Percentiles rank a stretch among this genome's conserved stretches.
Conservation (phyloP, 2,888 invertebrate genomes). For the Oligia latruncula region DNA sequence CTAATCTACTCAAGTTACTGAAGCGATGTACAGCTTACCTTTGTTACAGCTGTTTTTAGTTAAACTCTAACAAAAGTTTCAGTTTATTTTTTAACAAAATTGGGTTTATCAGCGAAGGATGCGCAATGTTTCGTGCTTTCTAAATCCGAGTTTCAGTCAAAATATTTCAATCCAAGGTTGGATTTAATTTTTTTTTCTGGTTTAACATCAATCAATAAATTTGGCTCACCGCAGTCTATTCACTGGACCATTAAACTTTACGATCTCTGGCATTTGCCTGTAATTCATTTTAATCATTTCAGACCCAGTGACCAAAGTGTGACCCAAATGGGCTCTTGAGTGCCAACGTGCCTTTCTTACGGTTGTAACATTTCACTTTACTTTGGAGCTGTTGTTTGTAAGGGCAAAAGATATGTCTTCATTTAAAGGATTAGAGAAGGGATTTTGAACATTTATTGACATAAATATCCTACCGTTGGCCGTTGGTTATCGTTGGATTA, state of each 20-base stretch:
- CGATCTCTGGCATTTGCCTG: not conserved
- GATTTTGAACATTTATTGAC: not conserved
- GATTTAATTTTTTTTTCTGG: too few relatives aligned
- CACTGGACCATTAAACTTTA: conserved; percentile 3
- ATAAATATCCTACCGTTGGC: too few relatives aligned
- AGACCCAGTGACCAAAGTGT: not conserved
- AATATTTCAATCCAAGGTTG: not conserved
- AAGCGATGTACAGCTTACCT: conserved; percentile 11
- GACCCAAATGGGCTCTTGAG: not conserved
- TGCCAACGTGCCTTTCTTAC: not conserved
- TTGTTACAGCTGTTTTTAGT: conserved; percentile 29
- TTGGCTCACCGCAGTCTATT: conserved; percentile 5
- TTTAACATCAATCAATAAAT: conserved; percentile 16
- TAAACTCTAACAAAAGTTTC: conserved; percentile 30
- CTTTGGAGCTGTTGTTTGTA: not conserved
- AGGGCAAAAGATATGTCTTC: not conserved
- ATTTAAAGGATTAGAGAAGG: not conserved
- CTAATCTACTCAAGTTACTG: conserved; percentile 8
- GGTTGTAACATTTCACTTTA: not conserved
- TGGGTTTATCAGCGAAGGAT: not conserved
- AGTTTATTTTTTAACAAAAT: conserved; percentile 24
- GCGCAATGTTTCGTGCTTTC: conserved; percentile 21
- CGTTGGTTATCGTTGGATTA: too few relatives aligned
- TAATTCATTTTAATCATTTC: conserved; percentile 15
- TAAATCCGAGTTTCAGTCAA: conserved; percentile 19